Evolutionary conservation across 1,140 invertebrate species (phyloP).

Genomic region (Papilio polytes): DNA sequence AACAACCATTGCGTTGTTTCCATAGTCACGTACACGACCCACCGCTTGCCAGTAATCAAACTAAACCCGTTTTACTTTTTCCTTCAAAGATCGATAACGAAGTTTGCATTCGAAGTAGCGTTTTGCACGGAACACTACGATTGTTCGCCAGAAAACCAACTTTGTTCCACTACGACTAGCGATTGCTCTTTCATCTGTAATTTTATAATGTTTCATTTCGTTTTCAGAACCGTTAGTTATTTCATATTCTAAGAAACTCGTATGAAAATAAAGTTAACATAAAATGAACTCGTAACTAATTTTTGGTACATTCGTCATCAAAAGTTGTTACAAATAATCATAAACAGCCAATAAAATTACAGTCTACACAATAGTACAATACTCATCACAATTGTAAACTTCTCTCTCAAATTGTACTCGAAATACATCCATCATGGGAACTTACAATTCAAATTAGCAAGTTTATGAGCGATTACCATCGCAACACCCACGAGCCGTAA

Average conservation of each 20-base stretch:
- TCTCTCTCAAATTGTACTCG: background rate
- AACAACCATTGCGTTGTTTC: slow-evolving; percentile 30
- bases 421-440: slow-evolving; percentile 11
- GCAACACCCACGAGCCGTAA: slow-evolving; percentile 9
- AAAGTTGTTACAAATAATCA: too few species aligned
- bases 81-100: slow-evolving; percentile 31
- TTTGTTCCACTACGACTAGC: background rate
- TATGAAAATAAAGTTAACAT: too few species aligned
- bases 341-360: background rate
- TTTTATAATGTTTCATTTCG: too few species aligned
- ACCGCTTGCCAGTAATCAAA: slow-evolving; percentile 33
- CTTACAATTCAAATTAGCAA: slow-evolving; percentile 27
- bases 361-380: background rate
- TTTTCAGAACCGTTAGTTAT: too few species aligned
- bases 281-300: too few species aligned
- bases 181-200: slow-evolving; percentile 12
- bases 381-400: background rate
- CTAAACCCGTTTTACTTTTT: slow-evolving; percentile 34
- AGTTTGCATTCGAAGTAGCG: slow-evolving; percentile 30
- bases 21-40: slow-evolving; percentile 17
- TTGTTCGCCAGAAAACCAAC: background rate
- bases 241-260: too few species aligned
- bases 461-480: slow-evolving; percentile 22
- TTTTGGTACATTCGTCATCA: too few species aligned
- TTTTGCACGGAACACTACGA: slow-evolving; percentile 20